These are phyloP conservation scores for Phanerotoma sp. DNA, from an alignment of 2,888 invertebrate genomes.

Conservation along the genomic window DNA sequence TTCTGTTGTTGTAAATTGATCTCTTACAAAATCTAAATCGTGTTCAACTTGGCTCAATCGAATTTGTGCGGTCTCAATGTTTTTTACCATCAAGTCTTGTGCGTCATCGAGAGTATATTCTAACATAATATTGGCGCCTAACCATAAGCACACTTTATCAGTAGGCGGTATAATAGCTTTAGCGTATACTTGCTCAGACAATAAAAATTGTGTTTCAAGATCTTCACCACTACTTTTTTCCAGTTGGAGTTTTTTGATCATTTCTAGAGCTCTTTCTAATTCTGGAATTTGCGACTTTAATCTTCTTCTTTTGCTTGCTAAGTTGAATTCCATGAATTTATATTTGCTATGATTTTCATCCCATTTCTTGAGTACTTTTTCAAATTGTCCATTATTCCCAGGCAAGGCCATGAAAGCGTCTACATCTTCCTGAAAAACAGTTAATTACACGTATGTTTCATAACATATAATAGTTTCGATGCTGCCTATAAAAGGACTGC, in stretches of 20 bases:
- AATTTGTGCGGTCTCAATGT: conserved; percentile 80
- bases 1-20: conserved; percentile 97
- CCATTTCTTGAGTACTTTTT: conserved; percentile 79
- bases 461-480: not conserved
- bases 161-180: conserved; percentile 87
- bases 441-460: too few relatives aligned
- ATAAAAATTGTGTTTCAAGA: conserved; percentile 84
- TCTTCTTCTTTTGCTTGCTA: conserved; percentile 82
- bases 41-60: conserved; percentile 84
- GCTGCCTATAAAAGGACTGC: conserved; percentile 14
- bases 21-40: conserved; percentile 92
- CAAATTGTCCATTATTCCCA: conserved; percentile 80
- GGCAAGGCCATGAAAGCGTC: conserved; percentile 85
- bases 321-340: conserved; percentile 94
- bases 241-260: conserved; percentile 84
- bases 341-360: conserved; percentile 96
- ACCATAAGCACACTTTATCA: conserved; percentile 81
- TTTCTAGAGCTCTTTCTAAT: conserved; percentile 84
- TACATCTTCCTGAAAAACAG: conserved; percentile 84
- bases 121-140: conserved; percentile 95
- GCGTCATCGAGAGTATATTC: conserved; percentile 94
- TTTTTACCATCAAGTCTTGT: conserved; percentile 77
- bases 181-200: conserved; percentile 85
- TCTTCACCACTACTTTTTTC: conserved; percentile 70
- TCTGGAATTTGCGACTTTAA: conserved; percentile 94